Evolutionary conservation across 2,888 invertebrate genomes (phyloP), one percentile per base, ranked within the genome.

Genomic region (Malthinus flaveolus): DNA sequence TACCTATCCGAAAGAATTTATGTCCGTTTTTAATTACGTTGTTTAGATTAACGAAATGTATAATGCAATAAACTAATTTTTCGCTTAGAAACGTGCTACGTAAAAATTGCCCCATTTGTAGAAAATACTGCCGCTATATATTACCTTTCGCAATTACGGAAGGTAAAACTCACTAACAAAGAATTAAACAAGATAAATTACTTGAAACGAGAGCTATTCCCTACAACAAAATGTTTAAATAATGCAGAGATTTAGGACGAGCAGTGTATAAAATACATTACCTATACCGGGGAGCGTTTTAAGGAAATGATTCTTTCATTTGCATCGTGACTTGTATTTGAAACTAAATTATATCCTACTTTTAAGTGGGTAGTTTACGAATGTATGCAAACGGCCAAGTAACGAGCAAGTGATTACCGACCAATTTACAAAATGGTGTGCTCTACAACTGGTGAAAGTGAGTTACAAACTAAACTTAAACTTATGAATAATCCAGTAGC

Each of bases 401-500:
- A 74, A 75, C 71, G 75, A 75, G 74, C 69, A 72, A 76, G 75
- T 75, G 75, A 76, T 77, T 76, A 76, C 74, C 74, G 70, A 73
- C 73, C 76, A 75, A 75, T 76, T 75, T 72, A 70, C 65, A 66
- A 67, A 71, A 71, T 71, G 71, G 72, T 70, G 68, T 67, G 71
- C 68, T 66, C 64, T 68, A 63, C 68, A 68, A 68, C 70, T 67
- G 71, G 67, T 61, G 74, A 74, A 74, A 75, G 74, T 73, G 75
- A 73, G 73, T 74, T 75, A 71, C 73, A 71, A 75, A 75, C 73
- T 73, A 71, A 23, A 74, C 75, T 75, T 71, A 73, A 74, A 76
- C 74, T 77, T 73, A 76, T 77, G 76, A 77, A 76, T 76, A 76
- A 77, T 77, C 76, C 75, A 73, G 71, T 65, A 72, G 76, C 75